Evolutionary conservation across 2,888 invertebrate species (phyloP).

Genomic region (Suillia variegata): DNA sequence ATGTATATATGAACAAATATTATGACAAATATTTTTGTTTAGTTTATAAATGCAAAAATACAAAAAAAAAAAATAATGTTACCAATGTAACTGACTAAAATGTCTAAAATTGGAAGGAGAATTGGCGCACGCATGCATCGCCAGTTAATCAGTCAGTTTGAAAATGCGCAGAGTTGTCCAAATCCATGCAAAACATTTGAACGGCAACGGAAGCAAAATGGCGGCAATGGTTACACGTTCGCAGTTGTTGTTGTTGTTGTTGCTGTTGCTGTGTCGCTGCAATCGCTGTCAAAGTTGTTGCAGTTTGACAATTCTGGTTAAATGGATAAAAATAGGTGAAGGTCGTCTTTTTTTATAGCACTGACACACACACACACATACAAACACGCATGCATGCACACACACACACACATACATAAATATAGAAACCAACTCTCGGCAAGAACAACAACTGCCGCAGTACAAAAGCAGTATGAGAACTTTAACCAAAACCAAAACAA

Average conservation of each 20-base stretch:
- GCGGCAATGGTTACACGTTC: background rate
- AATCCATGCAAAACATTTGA: too few relatives aligned
- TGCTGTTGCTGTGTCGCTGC: background rate
- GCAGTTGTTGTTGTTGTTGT: too few relatives aligned
- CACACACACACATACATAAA: background rate
- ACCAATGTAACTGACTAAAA: background rate
- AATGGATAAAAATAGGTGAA: conserved; percentile 28
- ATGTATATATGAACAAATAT: too few relatives aligned
- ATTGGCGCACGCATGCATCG: too few relatives aligned
- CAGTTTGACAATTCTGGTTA: background rate
- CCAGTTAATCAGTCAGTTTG: too few relatives aligned
- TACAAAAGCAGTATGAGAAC: background rate
- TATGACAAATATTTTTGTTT: too few relatives aligned
- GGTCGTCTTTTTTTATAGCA: conserved; percentile 21
- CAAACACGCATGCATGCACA: background rate
- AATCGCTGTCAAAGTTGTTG: too few relatives aligned
- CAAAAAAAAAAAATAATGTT: background rate
- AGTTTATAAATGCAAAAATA: background rate
- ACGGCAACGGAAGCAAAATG: too few relatives aligned
- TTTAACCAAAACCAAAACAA: background rate
- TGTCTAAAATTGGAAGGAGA: too few relatives aligned
- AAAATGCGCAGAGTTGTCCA: too few relatives aligned
- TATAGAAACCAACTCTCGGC: background rate
- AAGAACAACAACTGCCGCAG: background rate
- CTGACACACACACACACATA: background rate